These are phyloP conservation scores for Drosophila sp. DNA, from an alignment of 1,140 invertebrate genomes.

Conservation along the genomic window DNA sequence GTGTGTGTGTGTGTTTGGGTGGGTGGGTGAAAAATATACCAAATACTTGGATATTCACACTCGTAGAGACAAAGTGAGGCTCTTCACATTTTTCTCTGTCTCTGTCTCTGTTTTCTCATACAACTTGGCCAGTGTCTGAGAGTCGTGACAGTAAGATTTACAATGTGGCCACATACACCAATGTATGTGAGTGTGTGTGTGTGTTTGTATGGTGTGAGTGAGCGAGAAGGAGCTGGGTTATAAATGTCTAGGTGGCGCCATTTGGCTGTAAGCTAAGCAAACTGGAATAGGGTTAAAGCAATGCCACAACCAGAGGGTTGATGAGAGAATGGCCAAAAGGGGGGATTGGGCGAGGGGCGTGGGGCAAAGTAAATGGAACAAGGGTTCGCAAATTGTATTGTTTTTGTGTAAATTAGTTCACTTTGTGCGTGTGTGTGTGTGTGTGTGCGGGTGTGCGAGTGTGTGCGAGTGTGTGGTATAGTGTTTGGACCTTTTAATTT, in stretches of 20 bases:
- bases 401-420: conserved; percentile 81
- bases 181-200: conserved; percentile 30
- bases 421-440: conserved; percentile 55
- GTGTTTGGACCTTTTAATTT: conserved; percentile 80
- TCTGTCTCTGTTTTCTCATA: conserved; percentile 20
- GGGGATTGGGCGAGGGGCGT: not conserved
- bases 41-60: conserved; percentile 56
- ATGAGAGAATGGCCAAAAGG: too few relatives aligned
- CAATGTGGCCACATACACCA: conserved; percentile 65
- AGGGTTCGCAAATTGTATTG: conserved; percentile 79
- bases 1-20: conserved; percentile 21
- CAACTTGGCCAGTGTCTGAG: conserved; percentile 60
- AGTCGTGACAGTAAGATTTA: conserved; percentile 77
- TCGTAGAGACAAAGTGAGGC: conserved; percentile 26
- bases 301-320: conserved; percentile 24
- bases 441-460: conserved; percentile 29
- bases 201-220: not conserved
- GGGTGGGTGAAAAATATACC: conserved; percentile 56
- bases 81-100: conserved; percentile 1
- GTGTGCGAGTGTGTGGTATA: conserved; percentile 56
- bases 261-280: conserved; percentile 68
- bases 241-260: conserved; percentile 78
- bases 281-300: conserved; percentile 63
- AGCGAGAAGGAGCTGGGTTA: conserved; percentile 46
- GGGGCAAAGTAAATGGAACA: conserved; percentile 45